These are phyloP conservation scores for Lochmaea capreae DNA, from an alignment of 2,888 invertebrate genomes.

Conservation along the genomic window DNA sequence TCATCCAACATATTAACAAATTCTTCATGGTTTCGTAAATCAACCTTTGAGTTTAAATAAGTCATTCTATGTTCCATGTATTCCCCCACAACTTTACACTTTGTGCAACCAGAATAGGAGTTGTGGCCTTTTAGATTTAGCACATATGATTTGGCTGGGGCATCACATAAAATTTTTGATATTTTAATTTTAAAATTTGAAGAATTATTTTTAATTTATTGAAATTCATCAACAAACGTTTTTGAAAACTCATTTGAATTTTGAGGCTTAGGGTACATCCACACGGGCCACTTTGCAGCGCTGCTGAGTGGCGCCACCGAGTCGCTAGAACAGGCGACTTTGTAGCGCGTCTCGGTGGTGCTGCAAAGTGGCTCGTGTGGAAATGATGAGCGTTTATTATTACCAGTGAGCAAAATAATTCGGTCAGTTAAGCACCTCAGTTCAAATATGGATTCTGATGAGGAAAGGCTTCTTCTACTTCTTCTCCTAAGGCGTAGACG, in stretches of 20 bases:
- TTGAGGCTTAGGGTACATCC: conserved; percentile 41
- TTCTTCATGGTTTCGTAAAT: conserved; percentile 27
- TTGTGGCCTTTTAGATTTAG: conserved; percentile 47
- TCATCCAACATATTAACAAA: conserved; percentile 26
- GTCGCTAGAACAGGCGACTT: too few species aligned
- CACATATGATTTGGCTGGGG: conserved; percentile 51
- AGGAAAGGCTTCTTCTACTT: too few species aligned
- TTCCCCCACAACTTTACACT: conserved; percentile 45
- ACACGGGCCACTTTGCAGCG: too few species aligned
- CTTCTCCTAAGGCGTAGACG: too few species aligned
- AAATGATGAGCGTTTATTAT: too few species aligned
- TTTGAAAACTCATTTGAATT: conserved; percentile 44
- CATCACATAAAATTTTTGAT: conserved; percentile 48
- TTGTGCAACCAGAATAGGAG: conserved; percentile 49
- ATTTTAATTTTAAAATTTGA: conserved; percentile 37
- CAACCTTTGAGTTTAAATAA: conserved; percentile 21
- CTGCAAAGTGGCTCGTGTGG: too few species aligned
- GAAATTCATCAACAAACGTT: conserved; percentile 45
- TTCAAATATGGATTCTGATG: too few species aligned
- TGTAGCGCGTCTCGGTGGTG: too few species aligned
- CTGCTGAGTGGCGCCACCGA: too few species aligned
- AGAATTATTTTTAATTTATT: conserved; percentile 10
- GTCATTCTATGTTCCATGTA: conserved; percentile 32
- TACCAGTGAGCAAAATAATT: too few species aligned
- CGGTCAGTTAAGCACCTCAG: too few species aligned